Conservation (phyloP, 2,888 invertebrate genomes). For the Eupithecia vulgata region DNA sequence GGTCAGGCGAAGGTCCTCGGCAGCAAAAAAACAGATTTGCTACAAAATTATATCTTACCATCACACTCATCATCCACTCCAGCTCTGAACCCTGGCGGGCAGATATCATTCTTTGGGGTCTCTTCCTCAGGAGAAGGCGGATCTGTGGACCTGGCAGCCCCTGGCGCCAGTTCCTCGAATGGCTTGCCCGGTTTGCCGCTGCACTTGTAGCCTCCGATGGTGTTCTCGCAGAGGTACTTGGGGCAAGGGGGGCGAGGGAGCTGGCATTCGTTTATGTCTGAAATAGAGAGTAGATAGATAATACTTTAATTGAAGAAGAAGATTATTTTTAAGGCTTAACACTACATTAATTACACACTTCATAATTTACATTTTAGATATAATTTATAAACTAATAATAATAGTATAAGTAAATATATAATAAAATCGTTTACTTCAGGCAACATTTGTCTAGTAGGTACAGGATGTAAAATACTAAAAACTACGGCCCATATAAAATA, state of each 20-base stretch:
- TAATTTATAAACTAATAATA: too few relatives aligned
- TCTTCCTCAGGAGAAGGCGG: slow-evolving; percentile 43
- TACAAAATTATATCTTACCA: slow-evolving; percentile 62
- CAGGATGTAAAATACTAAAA: too few relatives aligned
- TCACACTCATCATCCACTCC: slow-evolving; percentile 78
- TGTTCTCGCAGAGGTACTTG: slow-evolving; percentile 79
- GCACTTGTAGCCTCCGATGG: slow-evolving; percentile 80
- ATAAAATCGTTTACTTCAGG: too few relatives aligned
- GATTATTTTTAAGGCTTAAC: too few relatives aligned
- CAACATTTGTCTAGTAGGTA: too few relatives aligned
- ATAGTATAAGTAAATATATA: too few relatives aligned
- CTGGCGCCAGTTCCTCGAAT: slow-evolving; percentile 58
- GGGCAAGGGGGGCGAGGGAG: slow-evolving; percentile 76
- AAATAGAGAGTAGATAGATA: neutral
- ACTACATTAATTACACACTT: too few relatives aligned
- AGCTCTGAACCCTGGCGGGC: slow-evolving; percentile 83
- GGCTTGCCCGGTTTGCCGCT: slow-evolving; percentile 76
- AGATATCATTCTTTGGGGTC: slow-evolving; percentile 70
- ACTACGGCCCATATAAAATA: too few relatives aligned
- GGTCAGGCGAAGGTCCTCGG: too few relatives aligned
- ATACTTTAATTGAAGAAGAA: too few relatives aligned
- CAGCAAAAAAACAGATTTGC: too few relatives aligned
- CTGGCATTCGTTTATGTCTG: slow-evolving; percentile 94
- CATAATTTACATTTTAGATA: too few relatives aligned
- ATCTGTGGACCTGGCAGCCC: slow-evolving; percentile 46